Evolutionary conservation across 1,140 invertebrate genomes (phyloP).

Genomic region (Calosoma granatense): DNA sequence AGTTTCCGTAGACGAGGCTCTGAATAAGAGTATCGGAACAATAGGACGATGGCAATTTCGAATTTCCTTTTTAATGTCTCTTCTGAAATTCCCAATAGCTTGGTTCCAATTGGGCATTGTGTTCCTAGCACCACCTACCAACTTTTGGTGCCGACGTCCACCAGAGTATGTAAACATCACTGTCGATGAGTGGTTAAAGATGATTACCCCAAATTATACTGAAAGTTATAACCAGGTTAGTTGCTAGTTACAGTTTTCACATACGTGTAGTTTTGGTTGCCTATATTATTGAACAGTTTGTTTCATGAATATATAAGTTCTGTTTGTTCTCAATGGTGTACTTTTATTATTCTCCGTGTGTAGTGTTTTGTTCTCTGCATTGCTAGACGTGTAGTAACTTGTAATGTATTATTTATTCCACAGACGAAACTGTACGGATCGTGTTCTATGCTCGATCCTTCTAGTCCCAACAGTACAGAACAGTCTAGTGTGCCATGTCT

Average conservation of each 20-base stretch:
- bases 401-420: too few species aligned
- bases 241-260: neutral
- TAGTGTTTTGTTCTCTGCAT: too few species aligned
- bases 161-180: conserved; percentile 35
- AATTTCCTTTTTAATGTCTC: conserved; percentile 51
- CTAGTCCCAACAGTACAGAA: neutral
- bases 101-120: conserved; percentile 56
- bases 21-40: conserved; percentile 40
- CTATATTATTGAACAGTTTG: too few species aligned
- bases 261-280: too few species aligned
- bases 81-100: conserved; percentile 54
- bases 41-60: conserved; percentile 61
- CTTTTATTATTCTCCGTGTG: too few species aligned
- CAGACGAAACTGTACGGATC: neutral
- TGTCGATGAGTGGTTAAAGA: conserved; percentile 38
- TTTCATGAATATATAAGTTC: too few species aligned
- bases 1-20: neutral
- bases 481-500: conserved; percentile 19
- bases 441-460: neutral
- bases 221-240: neutral
- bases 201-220: conserved; percentile 12
- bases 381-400: too few species aligned
- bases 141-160: conserved; percentile 45
- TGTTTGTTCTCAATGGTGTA: too few species aligned
- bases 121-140: conserved; percentile 50